phyloP scores from a whole-genome alignment of 2,888 invertebrate species.

The Eupithecia insigniata region DNA sequence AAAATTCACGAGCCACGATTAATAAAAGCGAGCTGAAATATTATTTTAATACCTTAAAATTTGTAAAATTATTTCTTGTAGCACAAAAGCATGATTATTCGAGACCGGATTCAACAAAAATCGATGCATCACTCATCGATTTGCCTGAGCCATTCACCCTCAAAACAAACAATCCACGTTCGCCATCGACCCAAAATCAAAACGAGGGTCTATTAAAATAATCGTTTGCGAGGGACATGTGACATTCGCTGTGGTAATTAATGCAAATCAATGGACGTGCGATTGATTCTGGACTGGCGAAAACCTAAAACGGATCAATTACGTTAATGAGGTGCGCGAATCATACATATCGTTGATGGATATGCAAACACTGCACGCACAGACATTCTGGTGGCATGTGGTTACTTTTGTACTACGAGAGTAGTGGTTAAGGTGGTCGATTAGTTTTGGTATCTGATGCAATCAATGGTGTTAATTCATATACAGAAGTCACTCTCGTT shows the following conservation, averaged over 20 bases:
- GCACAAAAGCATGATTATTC: conserved; percentile 1
- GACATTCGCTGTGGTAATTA: conserved; percentile 79
- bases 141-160: conserved; percentile 22
- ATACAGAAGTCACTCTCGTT: not conserved
- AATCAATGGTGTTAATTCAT: not conserved
- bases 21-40: not conserved
- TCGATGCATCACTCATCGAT: conserved; percentile 20
- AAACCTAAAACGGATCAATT: conserved; percentile 83
- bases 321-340: conserved; percentile 80
- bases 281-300: conserved; percentile 59
- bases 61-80: not conserved
- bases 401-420: not conserved
- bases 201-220: conserved; percentile 70
- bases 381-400: not conserved
- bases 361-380: conserved; percentile 27
- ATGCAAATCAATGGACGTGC: conserved; percentile 82
- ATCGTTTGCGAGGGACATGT: conserved; percentile 70
- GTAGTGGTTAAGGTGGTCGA: not conserved
- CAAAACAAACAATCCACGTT: conserved; percentile 28
- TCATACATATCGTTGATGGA: conserved; percentile 57
- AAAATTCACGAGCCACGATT: not conserved
- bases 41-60: not conserved
- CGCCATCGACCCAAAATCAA: conserved; percentile 39
- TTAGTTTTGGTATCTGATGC: not conserved
- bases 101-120: conserved; percentile 15